Base-by-base conservation (phyloP, 1,140 invertebrate species). In the Cephus cinctus region DNA sequence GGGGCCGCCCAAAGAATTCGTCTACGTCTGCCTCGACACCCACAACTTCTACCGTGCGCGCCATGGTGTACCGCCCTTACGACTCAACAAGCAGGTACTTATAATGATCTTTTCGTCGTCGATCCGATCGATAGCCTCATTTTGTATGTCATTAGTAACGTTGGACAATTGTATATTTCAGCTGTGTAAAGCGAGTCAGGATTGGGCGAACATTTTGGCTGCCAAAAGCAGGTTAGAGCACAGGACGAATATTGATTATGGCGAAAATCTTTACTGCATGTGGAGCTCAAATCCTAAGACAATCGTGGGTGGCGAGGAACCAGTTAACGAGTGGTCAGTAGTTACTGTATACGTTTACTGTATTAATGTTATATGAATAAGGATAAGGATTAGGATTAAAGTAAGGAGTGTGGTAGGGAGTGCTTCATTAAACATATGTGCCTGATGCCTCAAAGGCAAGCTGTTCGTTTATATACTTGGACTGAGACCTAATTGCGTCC, bases 181-280 rank as follows among this genome's bases (percentile, higher is more conserved):
- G 76, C 59, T 89, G 16, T 83, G 83, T 59, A 85, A 84, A 63
- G 84, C 85, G 56, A 81, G 89, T 57, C 85, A 92, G 73, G 86
- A 89, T 65, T 94, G 91, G 90, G 91, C 90, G 0, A 85, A 88
- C 48, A 77, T 83, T 42, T 64, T 94, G 16, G 86, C 85, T 1
- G 76, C 80, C 21, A 84, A 75, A 47, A 84, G 86, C 27, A 76
- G 73, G 40, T 79, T 93, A 56, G 79, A 88, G 52, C 92, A 95
- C 65, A 84, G 90, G 21, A 80, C 82, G 16, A 83, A 88, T 54
- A 82, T 79, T 49, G 81, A 85, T 16, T 91, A 91, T 67, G 89
- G 90, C 1, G 90, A 92, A 66, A 93, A 92, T 67, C 83, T 92
- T 45, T 92, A 86, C 60, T 85, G 81, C 47, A 79, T 83, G 58